A percentile compares a stretch with the other conserved stretches of the same genome.
Conservation (phyloP, 2,888 invertebrate genomes). For the Eucriotettix oculatus region DNA sequence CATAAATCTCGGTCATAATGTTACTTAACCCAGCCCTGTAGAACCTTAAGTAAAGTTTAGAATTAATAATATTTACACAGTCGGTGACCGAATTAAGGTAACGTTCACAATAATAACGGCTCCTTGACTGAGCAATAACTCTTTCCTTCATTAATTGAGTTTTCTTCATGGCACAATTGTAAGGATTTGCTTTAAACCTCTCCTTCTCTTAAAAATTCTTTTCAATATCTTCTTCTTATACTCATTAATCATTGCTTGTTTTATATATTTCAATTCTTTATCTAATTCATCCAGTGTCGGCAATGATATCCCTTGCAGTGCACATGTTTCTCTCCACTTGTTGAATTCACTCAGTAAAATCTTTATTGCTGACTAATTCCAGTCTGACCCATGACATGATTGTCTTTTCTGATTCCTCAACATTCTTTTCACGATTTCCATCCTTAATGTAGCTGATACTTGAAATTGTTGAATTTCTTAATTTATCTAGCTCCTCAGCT, state of each 20-base stretch:
- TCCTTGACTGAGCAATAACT: constrained; percentile 33
- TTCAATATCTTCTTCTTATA: constrained; percentile 93
- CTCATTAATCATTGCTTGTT: constrained; percentile 76
- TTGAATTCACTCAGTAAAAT: constrained; percentile 87
- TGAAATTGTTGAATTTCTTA: no score
- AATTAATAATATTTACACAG: no score
- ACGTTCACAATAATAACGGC: no score
- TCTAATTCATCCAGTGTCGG: constrained; percentile 74
- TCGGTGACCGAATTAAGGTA: no score
- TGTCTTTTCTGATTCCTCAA: no score
- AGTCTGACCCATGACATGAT: no score
- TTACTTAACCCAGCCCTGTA: no score
- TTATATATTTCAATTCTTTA: constrained; percentile 70
- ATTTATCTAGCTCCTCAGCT: no score
- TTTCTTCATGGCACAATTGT: constrained; percentile 95
- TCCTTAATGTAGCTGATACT: no score
- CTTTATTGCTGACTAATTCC: constrained; percentile 93
- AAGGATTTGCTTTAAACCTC: constrained; percentile 78
- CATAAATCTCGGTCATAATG: no score
- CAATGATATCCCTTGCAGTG: constrained; percentile 39
- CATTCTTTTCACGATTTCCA: no score
- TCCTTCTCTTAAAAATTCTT: constrained; percentile 80
- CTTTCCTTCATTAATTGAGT: constrained; percentile 82
- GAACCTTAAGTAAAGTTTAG: no score
- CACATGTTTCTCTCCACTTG: constrained; percentile 81